Evolutionary conservation across 1,140 invertebrate genomes (phyloP), one percentile per base, ranked within the genome.

Genomic region (Macrobrachium rosenbergii): DNA sequence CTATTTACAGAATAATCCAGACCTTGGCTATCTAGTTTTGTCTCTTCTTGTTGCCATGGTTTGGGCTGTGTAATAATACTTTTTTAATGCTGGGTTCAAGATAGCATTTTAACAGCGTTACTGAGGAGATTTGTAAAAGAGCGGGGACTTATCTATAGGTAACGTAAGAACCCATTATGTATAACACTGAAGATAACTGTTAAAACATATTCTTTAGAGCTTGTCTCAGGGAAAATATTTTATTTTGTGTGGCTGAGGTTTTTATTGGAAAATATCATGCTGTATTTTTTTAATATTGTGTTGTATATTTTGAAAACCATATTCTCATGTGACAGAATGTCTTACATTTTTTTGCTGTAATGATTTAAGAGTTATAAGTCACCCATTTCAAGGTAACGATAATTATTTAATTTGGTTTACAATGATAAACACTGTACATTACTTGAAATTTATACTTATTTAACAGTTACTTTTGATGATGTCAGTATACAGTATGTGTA

Each of bases 51-150:
- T 95, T 83, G 95, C 95, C 19, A 95, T 97, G 90, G 93, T 94
- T 45, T 99, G 98, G 98, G 95, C 98, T 59, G 95, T 98, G 89
- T 99, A 99, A 96, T 98, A 90, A 96, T 96, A 16, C 99, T 98
- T 92, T 99, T 99, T 93, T 98, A 98, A 92, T 98, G 97, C 43
- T 94, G 98, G 89, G 94, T 99, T 7, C 93, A 97, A 85, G 98
- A 97, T 59, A 96, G 96, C 90, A 95, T 99, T 91, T 93, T 98
- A 81, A 98, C 98, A 43, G 95, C 96, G 92, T 93, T 98, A 75
- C 93, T 98, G 37, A 99, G 99, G 93, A 95, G 94, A 91, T 96
- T 98, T 92, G 95, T 97, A 91, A 90, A n/a, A 90, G 37, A 95
- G 43, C 8, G 96, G 96, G 89, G 96, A 97, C 92, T 95, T 98